Percentiles rank a stretch among this genome's conserved stretches.
These are phyloP conservation scores for Catocala nupta DNA, from an alignment of 2,888 invertebrate species.

Conservation along the genomic window DNA sequence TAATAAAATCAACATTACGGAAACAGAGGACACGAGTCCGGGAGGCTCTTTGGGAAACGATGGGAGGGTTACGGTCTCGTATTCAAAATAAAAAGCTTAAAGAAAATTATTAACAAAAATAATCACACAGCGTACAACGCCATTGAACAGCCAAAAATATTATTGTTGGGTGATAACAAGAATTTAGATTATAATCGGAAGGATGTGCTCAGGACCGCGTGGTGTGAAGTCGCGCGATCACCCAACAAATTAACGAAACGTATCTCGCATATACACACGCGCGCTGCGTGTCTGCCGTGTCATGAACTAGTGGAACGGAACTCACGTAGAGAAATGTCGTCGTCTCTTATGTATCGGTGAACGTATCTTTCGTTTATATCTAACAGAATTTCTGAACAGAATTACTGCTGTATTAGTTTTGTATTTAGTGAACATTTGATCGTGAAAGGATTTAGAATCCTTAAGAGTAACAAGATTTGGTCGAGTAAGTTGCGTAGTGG, in stretches of 20 bases:
- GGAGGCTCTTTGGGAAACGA: conserved; percentile 77
- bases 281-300: conserved; percentile 11
- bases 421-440: too few species aligned
- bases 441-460: too few species aligned
- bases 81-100: conserved; percentile 73
- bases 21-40: conserved; percentile 84
- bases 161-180: conserved; percentile 80
- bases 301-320: too few species aligned
- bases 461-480: too few species aligned
- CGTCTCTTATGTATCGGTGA: too few species aligned
- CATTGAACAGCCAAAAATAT: conserved; percentile 77
- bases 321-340: too few species aligned
- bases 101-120: conserved; percentile 71
- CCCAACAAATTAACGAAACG: conserved; percentile 77
- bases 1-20: conserved; percentile 85
- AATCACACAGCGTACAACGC: conserved; percentile 85
- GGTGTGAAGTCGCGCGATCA: conserved; percentile 76
- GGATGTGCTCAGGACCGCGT: conserved; percentile 71
- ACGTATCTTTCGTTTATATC: too few species aligned
- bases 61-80: conserved; percentile 61
- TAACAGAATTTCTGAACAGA: too few species aligned
- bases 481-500: too few species aligned
- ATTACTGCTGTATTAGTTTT: too few species aligned
- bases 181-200: conserved; percentile 56
- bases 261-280: conserved; percentile 78